A percentile compares a stretch with the other conserved stretches of the same genome.
Evolutionary conservation across 2,797 vertebrate genomes (phyloP).

Genomic region (Hoplostethus mediterraneus): DNA sequence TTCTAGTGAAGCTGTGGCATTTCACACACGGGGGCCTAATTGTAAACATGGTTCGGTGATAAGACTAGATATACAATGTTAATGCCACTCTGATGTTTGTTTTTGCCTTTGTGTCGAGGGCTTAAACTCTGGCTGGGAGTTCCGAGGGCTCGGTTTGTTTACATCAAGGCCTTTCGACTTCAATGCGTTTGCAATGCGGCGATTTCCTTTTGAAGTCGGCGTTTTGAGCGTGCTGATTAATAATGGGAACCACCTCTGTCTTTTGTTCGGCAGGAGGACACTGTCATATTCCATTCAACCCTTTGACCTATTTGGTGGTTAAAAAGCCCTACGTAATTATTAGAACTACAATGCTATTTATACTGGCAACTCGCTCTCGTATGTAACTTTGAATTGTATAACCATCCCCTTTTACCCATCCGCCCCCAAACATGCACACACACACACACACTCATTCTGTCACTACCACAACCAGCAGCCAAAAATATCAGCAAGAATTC

Average conservation of each 20-base stretch:
- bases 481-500: conserved; percentile 38
- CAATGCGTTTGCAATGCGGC: conserved; percentile 30
- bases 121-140: conserved; percentile 32
- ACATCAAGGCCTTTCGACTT: conserved; percentile 38
- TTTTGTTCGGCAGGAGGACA: conserved; percentile 23
- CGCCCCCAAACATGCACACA: not conserved
- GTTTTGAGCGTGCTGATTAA: conserved; percentile 34
- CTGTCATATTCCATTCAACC: conserved; percentile 38
- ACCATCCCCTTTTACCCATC: conserved; percentile 4
- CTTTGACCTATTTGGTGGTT: conserved; percentile 32
- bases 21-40: conserved; percentile 28
- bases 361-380: conserved; percentile 20
- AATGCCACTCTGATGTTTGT: conserved; percentile 33
- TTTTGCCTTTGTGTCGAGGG: conserved; percentile 10
- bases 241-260: conserved; percentile 30
- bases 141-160: conserved; percentile 37
- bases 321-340: conserved; percentile 35
- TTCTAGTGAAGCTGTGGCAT: conserved; percentile 25
- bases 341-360: conserved; percentile 28
- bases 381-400: conserved; percentile 40
- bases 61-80: conserved; percentile 36
- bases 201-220: conserved; percentile 39
- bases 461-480: conserved; percentile 9
- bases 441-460: not conserved
- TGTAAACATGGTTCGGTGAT: conserved; percentile 37